These are phyloP conservation scores for Phycodurus eques DNA, from an alignment of 2,113 vertebrate species.

Conservation along the genomic window DNA sequence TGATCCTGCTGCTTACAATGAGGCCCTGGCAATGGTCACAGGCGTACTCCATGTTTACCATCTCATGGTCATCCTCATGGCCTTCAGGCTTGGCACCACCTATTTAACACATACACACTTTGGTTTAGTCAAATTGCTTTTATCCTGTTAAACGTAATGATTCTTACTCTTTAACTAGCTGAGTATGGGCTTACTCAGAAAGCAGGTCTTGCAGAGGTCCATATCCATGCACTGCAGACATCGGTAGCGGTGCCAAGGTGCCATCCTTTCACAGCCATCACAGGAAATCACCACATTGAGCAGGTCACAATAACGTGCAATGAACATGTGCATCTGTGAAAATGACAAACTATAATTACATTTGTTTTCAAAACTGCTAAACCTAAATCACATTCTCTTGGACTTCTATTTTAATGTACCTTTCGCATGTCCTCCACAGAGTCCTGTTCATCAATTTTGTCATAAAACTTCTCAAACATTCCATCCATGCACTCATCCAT, in stretches of 20 bases:
- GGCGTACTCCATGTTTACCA: conserved; percentile 97
- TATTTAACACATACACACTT: conserved; percentile 37
- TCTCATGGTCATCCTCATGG: conserved; percentile 93
- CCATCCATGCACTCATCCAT: conserved; percentile 96
- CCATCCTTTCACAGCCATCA: conserved; percentile 92
- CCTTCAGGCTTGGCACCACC: conserved; percentile 95
- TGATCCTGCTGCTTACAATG: conserved; percentile 92
- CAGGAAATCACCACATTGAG: conserved; percentile 96
- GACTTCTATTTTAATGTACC: conserved; percentile 64
- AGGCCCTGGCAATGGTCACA: conserved; percentile 96
- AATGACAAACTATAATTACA: background rate
- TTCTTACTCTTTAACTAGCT: background rate
- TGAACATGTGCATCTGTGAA: conserved; percentile 96
- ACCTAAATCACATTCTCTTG: background rate
- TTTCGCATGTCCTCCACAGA: conserved; percentile 87
- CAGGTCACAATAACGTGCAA: conserved; percentile 94
- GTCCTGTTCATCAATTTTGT: conserved; percentile 91
- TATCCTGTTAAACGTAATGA: background rate
- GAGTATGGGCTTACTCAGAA: conserved; percentile 80
- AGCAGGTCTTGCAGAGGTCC: conserved; percentile 97
- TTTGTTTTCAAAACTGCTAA: background rate
- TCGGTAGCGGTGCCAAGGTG: conserved; percentile 94
- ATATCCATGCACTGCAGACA: conserved; percentile 96
- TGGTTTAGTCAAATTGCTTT: background rate
- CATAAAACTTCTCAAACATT: conserved; percentile 96